Base-by-base conservation (phyloP, 2,113 vertebrate species). In the Austrofundulus limnaeus region DNA sequence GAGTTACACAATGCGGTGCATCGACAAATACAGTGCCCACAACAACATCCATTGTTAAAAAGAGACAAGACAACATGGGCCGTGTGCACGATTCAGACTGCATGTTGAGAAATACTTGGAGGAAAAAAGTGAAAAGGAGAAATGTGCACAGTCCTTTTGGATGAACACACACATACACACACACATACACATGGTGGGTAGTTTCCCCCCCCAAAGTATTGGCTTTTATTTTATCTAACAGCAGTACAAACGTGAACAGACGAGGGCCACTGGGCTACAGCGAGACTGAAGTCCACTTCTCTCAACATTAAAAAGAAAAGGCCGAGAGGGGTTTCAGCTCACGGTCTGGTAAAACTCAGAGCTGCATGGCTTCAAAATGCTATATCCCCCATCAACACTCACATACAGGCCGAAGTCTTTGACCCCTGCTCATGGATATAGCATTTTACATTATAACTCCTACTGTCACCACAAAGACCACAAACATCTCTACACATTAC, bases 141-240 rank as follows among this genome's bases (percentile, higher is more conserved):
- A 28, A 41, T 5, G 15, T 15, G 15, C 17, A 17, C 16, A 28
- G 47, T 14, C 13, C 24, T 15, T 49, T 15, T 13, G 24, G 6
- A 49, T 49, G 21, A 49, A 34, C 9, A 10, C 9, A 45, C 17
- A 17, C 12, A 13, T 11, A 85, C 78, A 84, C 53, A 82, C 61
- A 70, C 50, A 87, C 77, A 85, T 75, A 86, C 53, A 61, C 43
- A 23, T 61, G 74, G 65, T 61, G 14, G 63, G 59, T 14, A 19
- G 21, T 34, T 38, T 31, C 66, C 81, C 84, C 72, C 37, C 84
- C 72, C 37, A 39, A 81, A 72, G 85, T 5, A 24, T 74, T 66
- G 75, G 68, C 77, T 82, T n/a, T 87, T 89, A 88, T 84, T 86
- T 81, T 84, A 84, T 65, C 87, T 82, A 87, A 86, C 82, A 86